phyloP scores from a whole-genome alignment of 2,797 vertebrate genomes.

The Meda fulgida region DNA sequence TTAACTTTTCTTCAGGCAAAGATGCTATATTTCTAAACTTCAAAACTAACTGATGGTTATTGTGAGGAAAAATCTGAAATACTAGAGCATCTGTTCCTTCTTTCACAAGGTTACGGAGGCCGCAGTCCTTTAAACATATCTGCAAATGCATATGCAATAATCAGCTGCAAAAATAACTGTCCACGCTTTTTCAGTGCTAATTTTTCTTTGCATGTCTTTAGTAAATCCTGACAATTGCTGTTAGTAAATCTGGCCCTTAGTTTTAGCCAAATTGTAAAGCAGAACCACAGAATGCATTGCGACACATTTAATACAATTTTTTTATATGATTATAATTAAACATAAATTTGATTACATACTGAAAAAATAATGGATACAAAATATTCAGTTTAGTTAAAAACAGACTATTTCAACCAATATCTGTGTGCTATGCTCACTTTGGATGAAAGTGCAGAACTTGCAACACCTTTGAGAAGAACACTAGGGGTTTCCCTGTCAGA shows the following conservation, averaged over 20 bases:
- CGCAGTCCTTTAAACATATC: not conserved
- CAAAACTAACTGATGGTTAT: not conserved
- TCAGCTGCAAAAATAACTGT: too few species aligned
- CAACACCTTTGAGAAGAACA: not conserved
- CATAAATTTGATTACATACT: not conserved
- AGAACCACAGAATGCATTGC: not conserved
- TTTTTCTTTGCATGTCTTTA: too few species aligned
- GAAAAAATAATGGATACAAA: not conserved
- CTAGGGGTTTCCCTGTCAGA: too few species aligned
- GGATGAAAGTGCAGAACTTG: not conserved
- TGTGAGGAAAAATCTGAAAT: not conserved
- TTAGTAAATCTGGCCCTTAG: too few species aligned
- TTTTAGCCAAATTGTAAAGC: constrained; percentile 7
- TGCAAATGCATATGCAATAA: too few species aligned
- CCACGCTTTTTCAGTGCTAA: too few species aligned
- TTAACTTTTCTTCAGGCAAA: not conserved
- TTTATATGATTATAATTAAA: not conserved
- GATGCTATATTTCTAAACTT: not conserved
- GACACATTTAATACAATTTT: not conserved
- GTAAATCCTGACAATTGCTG: too few species aligned
- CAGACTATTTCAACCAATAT: not conserved
- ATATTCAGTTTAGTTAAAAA: not conserved
- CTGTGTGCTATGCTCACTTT: not conserved
- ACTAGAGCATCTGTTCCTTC: not conserved
- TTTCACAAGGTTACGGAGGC: not conserved